Conservation (phyloP, 2,888 invertebrate species). For the Pristionchus maxplancki region DNA sequence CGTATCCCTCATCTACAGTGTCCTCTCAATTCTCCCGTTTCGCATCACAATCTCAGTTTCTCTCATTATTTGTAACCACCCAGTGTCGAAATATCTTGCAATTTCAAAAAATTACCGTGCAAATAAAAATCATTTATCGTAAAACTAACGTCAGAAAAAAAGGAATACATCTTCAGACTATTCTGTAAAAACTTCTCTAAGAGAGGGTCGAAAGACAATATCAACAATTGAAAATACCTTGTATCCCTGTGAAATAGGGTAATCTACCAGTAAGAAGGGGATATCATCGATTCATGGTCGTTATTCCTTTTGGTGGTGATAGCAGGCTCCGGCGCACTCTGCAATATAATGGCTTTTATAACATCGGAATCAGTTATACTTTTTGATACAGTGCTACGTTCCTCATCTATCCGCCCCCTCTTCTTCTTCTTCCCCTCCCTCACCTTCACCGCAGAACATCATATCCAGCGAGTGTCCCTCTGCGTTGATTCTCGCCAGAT, state of each 20-base stretch:
- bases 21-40: background rate
- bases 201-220: background rate
- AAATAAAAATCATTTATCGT: background rate
- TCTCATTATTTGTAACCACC: background rate
- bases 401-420: conserved; percentile 29
- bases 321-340: conserved; percentile 1
- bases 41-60: conserved; percentile 22
- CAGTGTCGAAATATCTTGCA: background rate
- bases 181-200: background rate
- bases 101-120: background rate
- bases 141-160: background rate
- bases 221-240: background rate
- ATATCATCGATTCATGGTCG: background rate
- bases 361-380: background rate
- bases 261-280: background rate
- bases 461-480: background rate
- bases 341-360: too few relatives aligned
- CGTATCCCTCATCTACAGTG: background rate
- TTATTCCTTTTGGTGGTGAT: background rate
- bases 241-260: background rate
- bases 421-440: conserved; percentile 22
- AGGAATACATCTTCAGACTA: background rate
- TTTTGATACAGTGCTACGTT: background rate
- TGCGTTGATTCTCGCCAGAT: background rate
- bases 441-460: conserved; percentile 31